Base-by-base conservation (phyloP, 1,140 invertebrate species). In the Atopsyche davidsoni region DNA sequence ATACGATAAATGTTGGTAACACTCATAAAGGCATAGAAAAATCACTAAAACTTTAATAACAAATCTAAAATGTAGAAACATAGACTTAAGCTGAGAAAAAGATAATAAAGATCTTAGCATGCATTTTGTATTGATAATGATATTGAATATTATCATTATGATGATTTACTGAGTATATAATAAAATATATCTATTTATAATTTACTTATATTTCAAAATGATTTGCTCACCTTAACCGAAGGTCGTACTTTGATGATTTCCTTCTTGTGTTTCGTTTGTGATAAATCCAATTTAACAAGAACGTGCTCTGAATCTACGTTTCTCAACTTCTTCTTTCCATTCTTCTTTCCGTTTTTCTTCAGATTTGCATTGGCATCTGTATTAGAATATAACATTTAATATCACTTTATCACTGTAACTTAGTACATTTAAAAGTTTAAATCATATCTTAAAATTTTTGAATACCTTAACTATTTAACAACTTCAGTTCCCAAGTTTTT, bases 231-330 rank as follows among this genome's bases (percentile, higher is more conserved):
- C 71, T 78, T 80, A 10, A 83, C 65, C 14, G 81, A 77, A 11
- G 82, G 80, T 56, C 81, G 78, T 7, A 86, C 59, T 64, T 78
- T 81, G 6, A 86, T 66, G 23, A 86, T 78, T 49, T 76, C 65
- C 62, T 69, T 79, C 57, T 73, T 70, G 52, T 83, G 79, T 60
- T 76, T 78, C 0, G 82, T 83, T 58, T 83, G 80, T 9, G 69
- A 62, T 14, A 81, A 58, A 48, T 54, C 56, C 25, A 58, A n/a
- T 25, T 51, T 58, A n/a, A 58, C 40, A 10, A 28, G 10, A 13
- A 58, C 56, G 45, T 58, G 38, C 18, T 58, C 51, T 2, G 48
- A 40, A 19, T 51, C 42, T 17, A 51, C 39, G 22, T 51, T 46
- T 14, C 56, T 17, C 11, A 40, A n/a, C 28, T 55, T 55, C 25